phyloP scores from a whole-genome alignment of 2,113 vertebrate genomes.

The Mesoclemmys tuberculata region DNA sequence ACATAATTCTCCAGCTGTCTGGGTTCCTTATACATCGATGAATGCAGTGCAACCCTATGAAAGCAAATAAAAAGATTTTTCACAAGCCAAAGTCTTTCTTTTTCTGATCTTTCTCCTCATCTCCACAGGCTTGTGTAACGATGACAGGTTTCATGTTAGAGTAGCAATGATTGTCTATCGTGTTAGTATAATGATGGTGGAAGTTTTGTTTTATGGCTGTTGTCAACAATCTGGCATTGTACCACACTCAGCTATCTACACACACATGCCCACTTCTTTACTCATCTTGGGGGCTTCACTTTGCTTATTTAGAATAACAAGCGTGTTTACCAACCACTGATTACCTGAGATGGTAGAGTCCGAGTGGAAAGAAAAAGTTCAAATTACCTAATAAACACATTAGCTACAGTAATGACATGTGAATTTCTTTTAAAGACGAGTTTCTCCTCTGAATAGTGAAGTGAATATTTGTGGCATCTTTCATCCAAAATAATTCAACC shows the following conservation, averaged over 20 bases:
- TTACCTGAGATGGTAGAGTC: accelerated
- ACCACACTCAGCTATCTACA: too few species aligned
- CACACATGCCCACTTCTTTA: accelerated
- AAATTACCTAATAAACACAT: not conserved
- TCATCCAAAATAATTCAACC: not conserved
- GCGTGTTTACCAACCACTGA: not conserved
- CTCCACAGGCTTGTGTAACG: not conserved
- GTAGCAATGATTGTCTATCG: accelerated
- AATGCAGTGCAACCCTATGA: not conserved
- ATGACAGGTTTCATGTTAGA: not conserved
- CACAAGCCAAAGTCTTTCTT: not conserved
- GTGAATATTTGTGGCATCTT: not conserved
- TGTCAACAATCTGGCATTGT: accelerated
- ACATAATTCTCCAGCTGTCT: not conserved
- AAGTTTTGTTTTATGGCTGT: not conserved
- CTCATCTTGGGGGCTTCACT: not conserved
- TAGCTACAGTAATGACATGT: not conserved
- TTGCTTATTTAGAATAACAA: not conserved
- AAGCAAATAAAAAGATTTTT: not conserved
- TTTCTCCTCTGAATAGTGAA: not conserved
- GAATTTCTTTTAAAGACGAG: not conserved
- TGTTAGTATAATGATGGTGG: too few species aligned
- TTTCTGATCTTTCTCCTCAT: not conserved
- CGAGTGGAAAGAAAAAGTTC: not conserved
- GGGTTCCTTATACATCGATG: not conserved